phyloP scores from a whole-genome alignment of 1,140 invertebrate species.

The Ceratina calcarata region DNA sequence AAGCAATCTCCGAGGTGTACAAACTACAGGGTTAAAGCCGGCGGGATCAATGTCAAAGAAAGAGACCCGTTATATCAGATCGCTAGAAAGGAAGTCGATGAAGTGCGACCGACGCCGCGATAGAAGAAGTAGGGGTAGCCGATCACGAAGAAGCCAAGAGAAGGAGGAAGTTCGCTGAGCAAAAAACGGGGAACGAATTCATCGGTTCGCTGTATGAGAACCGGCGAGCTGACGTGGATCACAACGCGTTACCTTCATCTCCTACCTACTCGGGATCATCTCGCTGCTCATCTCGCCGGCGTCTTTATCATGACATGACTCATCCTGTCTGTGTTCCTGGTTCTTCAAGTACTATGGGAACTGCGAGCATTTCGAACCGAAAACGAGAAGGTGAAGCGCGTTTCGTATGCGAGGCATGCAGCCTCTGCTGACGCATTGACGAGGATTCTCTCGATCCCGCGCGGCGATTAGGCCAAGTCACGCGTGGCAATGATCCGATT shows the following conservation, averaged over 20 bases:
- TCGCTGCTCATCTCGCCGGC: neutral
- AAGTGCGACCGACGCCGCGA: conserved; percentile 6
- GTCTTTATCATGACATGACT: conserved; percentile 14
- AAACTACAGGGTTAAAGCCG: conserved; percentile 11
- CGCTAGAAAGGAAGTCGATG: conserved; percentile 33
- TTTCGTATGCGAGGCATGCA: conserved; percentile 15
- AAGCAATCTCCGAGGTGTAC: neutral
- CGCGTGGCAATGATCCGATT: conserved; percentile 49
- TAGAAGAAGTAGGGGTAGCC: conserved; percentile 13
- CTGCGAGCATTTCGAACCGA: neutral
- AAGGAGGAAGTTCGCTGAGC: conserved; percentile 12
- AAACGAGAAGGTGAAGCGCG: neutral
- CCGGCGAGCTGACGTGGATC: conserved; percentile 47
- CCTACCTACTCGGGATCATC: conserved; percentile 18
- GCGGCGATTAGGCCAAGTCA: conserved; percentile 26
- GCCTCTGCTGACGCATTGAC: conserved; percentile 29
- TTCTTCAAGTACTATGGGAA: neutral
- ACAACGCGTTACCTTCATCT: conserved; percentile 28
- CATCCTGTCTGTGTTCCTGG: neutral
- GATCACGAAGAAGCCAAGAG: neutral
- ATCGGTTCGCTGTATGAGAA: conserved; percentile 20
- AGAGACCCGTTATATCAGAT: conserved; percentile 23
- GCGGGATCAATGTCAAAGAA: conserved; percentile 33
- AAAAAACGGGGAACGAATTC: conserved; percentile 24
- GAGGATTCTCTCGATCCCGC: conserved; percentile 31